Conservation (phyloP, 1,140 invertebrate genomes). For the Drosophila novamexicana region DNA sequence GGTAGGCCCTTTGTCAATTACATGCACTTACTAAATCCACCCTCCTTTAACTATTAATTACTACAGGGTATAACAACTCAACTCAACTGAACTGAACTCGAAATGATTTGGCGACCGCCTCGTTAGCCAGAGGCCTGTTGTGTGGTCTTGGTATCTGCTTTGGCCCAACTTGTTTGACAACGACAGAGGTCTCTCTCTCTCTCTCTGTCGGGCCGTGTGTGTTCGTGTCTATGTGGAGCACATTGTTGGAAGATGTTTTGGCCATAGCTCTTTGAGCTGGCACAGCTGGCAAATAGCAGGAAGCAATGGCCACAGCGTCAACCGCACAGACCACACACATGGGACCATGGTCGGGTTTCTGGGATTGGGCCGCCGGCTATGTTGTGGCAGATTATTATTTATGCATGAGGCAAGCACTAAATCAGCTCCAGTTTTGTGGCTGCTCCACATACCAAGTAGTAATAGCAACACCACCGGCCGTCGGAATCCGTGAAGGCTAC, state of each 20-base stretch:
- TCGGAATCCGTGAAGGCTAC: constrained; percentile 65
- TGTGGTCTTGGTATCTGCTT: constrained; percentile 58
- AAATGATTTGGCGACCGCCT: constrained; percentile 63
- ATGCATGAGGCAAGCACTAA: constrained; percentile 53
- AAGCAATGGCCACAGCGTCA: constrained; percentile 37
- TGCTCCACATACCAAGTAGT: constrained; percentile 1
- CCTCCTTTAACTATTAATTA: neutral
- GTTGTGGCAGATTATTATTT: constrained; percentile 50
- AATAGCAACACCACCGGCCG: no score
- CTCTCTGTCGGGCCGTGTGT: constrained; percentile 26
- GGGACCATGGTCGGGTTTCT: constrained; percentile 37
- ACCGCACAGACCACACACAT: constrained; percentile 67
- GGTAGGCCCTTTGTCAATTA: no score
- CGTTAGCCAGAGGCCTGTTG: constrained; percentile 49
- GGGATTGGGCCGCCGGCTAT: constrained; percentile 33
- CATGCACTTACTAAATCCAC: neutral
- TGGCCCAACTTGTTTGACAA: constrained; percentile 44
- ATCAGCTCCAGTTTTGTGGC: neutral
- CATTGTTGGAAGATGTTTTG: constrained; percentile 39
- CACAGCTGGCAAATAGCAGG: constrained; percentile 58
- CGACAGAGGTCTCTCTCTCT: constrained; percentile 18
- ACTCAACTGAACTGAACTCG: constrained; percentile 45
- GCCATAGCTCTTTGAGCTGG: constrained; percentile 41
- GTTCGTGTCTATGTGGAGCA: constrained; percentile 50
- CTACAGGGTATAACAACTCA: constrained; percentile 20